Percentiles rank a stretch among this genome's conserved stretches.
phyloP scores from a whole-genome alignment of 2,113 vertebrate genomes.

The Catagonus wagneri region DNA sequence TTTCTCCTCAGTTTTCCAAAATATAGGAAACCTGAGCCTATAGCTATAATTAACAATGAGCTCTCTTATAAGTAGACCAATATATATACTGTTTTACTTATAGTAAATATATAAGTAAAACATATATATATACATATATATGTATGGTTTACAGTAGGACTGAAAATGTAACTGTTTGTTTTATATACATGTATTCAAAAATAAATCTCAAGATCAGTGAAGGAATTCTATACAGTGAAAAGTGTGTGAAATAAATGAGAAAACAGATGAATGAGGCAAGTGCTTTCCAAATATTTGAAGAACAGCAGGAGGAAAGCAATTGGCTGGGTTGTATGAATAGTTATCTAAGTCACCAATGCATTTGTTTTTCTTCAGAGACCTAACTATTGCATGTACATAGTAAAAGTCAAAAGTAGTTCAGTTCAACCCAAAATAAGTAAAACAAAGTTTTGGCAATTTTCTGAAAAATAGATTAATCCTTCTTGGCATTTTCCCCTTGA shows the following conservation, averaged over 20 bases:
- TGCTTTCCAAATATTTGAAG: background rate
- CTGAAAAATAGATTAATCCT: background rate
- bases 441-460: background rate
- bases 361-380: background rate
- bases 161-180: background rate
- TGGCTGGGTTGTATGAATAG: background rate
- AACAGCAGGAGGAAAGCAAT: background rate
- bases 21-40: background rate
- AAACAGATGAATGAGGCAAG: background rate
- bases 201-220: background rate
- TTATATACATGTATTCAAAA: background rate
- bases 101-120: too few relatives aligned
- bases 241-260: background rate
- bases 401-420: background rate
- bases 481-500: background rate
- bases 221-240: background rate
- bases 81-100: too few relatives aligned
- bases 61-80: background rate
- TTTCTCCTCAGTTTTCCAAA: slow-evolving; percentile 32
- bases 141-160: background rate
- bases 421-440: slow-evolving; percentile 23
- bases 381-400: background rate
- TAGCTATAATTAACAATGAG: background rate
- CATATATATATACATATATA: too few relatives aligned
- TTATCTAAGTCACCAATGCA: background rate